These are phyloP conservation scores for Chrysolina americana DNA, from an alignment of 2,888 invertebrate species.

Conservation along the genomic window DNA sequence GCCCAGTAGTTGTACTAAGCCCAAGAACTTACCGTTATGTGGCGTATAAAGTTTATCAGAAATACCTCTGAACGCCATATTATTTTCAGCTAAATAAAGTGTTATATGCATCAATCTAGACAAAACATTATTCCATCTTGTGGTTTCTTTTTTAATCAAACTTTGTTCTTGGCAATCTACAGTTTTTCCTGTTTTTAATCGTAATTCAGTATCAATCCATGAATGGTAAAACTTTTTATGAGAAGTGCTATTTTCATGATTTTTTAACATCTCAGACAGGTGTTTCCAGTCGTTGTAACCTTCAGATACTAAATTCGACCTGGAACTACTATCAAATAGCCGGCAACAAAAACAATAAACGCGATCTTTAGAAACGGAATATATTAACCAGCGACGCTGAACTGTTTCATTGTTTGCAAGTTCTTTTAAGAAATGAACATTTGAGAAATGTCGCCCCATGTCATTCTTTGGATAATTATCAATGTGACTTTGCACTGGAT, in stretches of 20 bases:
- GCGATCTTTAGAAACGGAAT: not conserved
- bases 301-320: not conserved
- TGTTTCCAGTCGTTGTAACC: too few relatives aligned
- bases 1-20: too few relatives aligned
- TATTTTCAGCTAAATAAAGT: conserved; percentile 15
- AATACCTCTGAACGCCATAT: conserved; percentile 31
- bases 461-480: not conserved
- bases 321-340: conserved; percentile 9
- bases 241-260: conserved; percentile 6
- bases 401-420: conserved; percentile 1
- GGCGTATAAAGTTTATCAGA: conserved; percentile 31
- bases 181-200: not conserved
- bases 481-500: not conserved
- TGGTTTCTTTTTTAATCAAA: conserved; percentile 20
- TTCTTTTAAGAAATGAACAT: not conserved
- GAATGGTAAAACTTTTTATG: too few relatives aligned
- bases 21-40: too few relatives aligned
- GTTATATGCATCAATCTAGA: conserved; percentile 31
- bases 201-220: too few relatives aligned
- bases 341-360: conserved; percentile 11
- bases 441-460: not conserved
- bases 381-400: conserved; percentile 7
- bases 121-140: conserved; percentile 29
- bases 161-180: not conserved
- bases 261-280: not conserved